phyloP scores from a whole-genome alignment of 2,888 invertebrate genomes.

The Limenitis camilla region DNA sequence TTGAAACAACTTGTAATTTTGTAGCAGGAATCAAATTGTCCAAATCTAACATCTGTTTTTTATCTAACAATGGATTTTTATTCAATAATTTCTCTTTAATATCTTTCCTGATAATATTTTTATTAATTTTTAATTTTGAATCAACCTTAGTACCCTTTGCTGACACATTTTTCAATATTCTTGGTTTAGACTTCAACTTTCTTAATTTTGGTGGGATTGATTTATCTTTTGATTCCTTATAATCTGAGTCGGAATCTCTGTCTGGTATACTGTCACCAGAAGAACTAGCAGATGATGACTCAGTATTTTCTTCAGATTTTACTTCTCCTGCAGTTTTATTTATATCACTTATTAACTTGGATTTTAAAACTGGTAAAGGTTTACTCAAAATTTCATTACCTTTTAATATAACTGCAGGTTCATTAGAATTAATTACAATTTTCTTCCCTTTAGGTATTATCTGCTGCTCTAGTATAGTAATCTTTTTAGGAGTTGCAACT shows the following conservation, averaged over 20 bases:
- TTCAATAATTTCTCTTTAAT: slow-evolving; percentile 51
- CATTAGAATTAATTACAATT: slow-evolving; percentile 50
- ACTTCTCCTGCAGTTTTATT: slow-evolving; percentile 45
- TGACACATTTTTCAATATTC: slow-evolving; percentile 49
- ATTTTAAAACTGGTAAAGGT: slow-evolving; percentile 48
- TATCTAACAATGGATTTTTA: slow-evolving; percentile 43
- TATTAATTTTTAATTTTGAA: slow-evolving; percentile 48
- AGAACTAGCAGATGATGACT: slow-evolving; percentile 65
- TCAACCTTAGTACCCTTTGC: slow-evolving; percentile 46
- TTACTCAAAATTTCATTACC: slow-evolving; percentile 59
- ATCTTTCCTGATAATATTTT: slow-evolving; percentile 47
- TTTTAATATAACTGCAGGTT: slow-evolving; percentile 52
- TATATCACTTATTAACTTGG: slow-evolving; percentile 40
- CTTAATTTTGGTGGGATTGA: slow-evolving; percentile 44
- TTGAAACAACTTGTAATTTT: slow-evolving; percentile 34
- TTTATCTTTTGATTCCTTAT: slow-evolving; percentile 65
- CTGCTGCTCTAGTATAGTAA: slow-evolving; percentile 66
- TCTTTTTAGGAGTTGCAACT: slow-evolving; percentile 61
- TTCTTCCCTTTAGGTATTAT: slow-evolving; percentile 70
- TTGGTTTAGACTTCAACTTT: slow-evolving; percentile 53
- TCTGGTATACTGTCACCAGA: slow-evolving; percentile 75
- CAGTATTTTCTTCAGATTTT: slow-evolving; percentile 65
- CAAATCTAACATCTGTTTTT: slow-evolving; percentile 35
- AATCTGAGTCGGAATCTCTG: slow-evolving; percentile 77
- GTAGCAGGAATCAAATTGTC: slow-evolving; percentile 25